A percentile compares a stretch with the other conserved stretches of the same genome.
These are phyloP conservation scores for Contarinia nasturtii DNA, from an alignment of 1,140 invertebrate genomes.

Conservation along the genomic window DNA sequence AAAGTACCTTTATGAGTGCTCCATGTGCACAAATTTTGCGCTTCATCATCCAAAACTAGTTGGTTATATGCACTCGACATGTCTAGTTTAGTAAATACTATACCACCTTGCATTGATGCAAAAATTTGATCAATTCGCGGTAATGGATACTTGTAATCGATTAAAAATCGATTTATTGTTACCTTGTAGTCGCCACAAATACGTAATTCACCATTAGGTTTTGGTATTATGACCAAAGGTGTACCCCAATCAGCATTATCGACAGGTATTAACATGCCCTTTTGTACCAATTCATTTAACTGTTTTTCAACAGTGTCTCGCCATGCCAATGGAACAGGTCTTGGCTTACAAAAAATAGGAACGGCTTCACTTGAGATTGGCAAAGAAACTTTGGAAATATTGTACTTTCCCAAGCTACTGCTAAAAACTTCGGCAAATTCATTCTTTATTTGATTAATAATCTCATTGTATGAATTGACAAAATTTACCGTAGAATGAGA, in stretches of 20 bases:
- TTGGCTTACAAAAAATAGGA: constrained; percentile 5
- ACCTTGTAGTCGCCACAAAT: constrained; percentile 26
- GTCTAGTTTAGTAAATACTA: constrained; percentile 19
- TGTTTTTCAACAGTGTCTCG: constrained; percentile 4
- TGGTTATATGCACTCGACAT: constrained; percentile 22
- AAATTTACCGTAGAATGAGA: too few relatives aligned
- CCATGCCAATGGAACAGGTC: constrained; percentile 4
- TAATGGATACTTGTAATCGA: constrained; percentile 19
- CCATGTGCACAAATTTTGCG: constrained; percentile 7
- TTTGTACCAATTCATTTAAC: constrained; percentile 10
- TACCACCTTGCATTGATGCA: constrained; percentile 10
- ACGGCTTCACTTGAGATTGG: too few relatives aligned
- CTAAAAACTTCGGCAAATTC: too few relatives aligned
- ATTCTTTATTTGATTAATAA: too few relatives aligned
- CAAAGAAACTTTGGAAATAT: too few relatives aligned
- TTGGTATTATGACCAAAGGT: constrained; percentile 18
- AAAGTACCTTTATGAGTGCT: constrained; percentile 11
- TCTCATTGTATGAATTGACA: too few relatives aligned
- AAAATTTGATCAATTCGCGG: constrained; percentile 19
- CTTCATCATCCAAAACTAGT: constrained; percentile 13
- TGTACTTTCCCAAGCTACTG: too few relatives aligned
- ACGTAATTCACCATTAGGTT: constrained; percentile 20
- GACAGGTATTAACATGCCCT: constrained; percentile 17
- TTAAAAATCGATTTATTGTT: constrained; percentile 19
- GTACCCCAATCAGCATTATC: constrained; percentile 17